Evolutionary conservation across 2,113 vertebrate genomes (phyloP).

Genomic region (Nesogale talazaci): DNA sequence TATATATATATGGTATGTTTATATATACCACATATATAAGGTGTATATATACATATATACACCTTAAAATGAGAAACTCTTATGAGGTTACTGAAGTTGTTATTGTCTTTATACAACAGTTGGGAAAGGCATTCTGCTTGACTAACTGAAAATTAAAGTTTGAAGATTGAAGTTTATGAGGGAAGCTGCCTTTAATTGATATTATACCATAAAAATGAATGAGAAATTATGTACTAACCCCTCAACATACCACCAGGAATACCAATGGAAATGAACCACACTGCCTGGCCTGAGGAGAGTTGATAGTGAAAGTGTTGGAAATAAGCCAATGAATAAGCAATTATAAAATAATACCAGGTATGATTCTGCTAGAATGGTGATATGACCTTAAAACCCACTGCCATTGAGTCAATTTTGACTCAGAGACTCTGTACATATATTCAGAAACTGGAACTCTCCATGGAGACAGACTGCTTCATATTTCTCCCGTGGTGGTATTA

Average conservation of each 20-base stretch:
- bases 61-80: conserved; percentile 15
- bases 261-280: neutral
- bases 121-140: neutral
- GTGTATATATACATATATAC: neutral
- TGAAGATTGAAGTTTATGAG: neutral
- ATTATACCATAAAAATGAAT: neutral
- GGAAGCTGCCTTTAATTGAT: neutral
- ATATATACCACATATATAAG: too few relatives aligned
- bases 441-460: too few relatives aligned
- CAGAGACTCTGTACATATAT: too few relatives aligned
- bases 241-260: neutral
- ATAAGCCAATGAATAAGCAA: neutral
- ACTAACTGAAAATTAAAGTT: neutral
- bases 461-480: too few relatives aligned
- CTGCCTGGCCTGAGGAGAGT: neutral
- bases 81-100: neutral
- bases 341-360: neutral
- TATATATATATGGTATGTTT: too few relatives aligned
- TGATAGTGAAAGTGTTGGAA: neutral
- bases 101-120: neutral
- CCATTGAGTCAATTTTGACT: too few relatives aligned
- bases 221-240: neutral
- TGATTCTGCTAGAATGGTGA: neutral
- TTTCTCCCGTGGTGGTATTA: too few relatives aligned
- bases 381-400: neutral